Conservation (phyloP, 2,113 vertebrate species). For the Platanista minor region DNA sequence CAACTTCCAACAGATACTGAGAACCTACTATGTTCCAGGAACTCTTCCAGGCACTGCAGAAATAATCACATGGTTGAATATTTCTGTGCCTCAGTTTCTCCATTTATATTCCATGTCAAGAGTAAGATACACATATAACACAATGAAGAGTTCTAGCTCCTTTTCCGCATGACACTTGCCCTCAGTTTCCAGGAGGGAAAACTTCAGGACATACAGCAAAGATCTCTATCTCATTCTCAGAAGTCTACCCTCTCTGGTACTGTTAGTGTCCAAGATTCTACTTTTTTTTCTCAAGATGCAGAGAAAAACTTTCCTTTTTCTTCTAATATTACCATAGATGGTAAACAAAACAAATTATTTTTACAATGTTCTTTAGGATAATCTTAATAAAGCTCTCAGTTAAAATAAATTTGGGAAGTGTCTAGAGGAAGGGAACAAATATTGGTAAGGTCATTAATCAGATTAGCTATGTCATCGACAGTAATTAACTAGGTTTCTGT, state of each 20-base stretch:
- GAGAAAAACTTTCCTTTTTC: background rate
- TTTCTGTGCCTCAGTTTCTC: background rate
- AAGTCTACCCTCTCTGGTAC: background rate
- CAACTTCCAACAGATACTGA: background rate
- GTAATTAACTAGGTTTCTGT: background rate
- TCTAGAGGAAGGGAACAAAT: background rate
- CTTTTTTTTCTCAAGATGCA: background rate
- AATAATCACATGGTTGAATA: background rate
- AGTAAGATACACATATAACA: background rate
- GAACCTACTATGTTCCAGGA: background rate
- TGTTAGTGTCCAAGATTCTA: background rate
- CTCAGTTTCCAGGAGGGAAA: background rate
- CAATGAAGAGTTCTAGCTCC: background rate
- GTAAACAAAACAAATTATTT: background rate
- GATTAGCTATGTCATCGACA: background rate
- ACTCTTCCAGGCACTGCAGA: background rate
- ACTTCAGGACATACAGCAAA: background rate
- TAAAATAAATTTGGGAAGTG: background rate
- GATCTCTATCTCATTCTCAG: background rate
- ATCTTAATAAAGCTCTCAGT: background rate
- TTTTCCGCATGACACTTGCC: background rate
- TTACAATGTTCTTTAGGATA: background rate
- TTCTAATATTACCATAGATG: background rate
- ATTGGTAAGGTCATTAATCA: background rate
- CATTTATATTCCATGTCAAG: background rate